These are phyloP conservation scores for Ceyx melanurus DNA, from an alignment of 2,113 vertebrate genomes.

Conservation along the genomic window DNA sequence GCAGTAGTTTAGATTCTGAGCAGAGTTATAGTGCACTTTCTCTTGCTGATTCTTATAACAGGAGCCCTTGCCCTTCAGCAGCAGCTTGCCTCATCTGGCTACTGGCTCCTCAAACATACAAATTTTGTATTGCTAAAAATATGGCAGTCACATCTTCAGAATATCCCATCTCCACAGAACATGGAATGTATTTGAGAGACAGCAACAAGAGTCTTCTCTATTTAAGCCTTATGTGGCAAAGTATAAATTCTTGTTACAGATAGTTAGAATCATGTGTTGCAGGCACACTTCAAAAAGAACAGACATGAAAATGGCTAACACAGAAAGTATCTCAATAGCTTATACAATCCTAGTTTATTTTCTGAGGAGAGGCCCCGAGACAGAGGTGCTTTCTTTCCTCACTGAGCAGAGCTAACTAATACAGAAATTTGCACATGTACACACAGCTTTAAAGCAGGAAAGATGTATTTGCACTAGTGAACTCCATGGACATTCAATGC, in stretches of 20 bases:
- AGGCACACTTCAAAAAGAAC: not conserved
- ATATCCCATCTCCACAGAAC: not conserved
- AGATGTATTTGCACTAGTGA: rapidly evolving
- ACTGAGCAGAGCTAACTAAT: not conserved
- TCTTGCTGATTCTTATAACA: rapidly evolving
- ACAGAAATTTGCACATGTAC: not conserved
- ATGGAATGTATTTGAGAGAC: not conserved
- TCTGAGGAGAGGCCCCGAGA: too few relatives aligned
- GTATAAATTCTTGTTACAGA: not conserved
- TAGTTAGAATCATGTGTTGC: not conserved
- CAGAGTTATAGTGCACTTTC: not conserved
- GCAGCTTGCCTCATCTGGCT: not conserved
- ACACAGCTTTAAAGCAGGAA: not conserved
- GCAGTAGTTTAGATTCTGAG: not conserved
- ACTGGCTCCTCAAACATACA: not conserved
- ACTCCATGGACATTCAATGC: rapidly evolving
- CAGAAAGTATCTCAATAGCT: not conserved
- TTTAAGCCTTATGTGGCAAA: not conserved
- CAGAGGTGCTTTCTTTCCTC: not conserved
- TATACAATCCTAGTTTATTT: not conserved
- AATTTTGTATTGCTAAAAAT: not conserved
- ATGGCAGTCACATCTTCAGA: not conserved
- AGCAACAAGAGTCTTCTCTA: not conserved
- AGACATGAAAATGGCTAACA: not conserved
- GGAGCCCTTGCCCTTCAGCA: not conserved